Conservation (phyloP, 2,888 invertebrate genomes). For the Mesopsocus fuscifrons region DNA sequence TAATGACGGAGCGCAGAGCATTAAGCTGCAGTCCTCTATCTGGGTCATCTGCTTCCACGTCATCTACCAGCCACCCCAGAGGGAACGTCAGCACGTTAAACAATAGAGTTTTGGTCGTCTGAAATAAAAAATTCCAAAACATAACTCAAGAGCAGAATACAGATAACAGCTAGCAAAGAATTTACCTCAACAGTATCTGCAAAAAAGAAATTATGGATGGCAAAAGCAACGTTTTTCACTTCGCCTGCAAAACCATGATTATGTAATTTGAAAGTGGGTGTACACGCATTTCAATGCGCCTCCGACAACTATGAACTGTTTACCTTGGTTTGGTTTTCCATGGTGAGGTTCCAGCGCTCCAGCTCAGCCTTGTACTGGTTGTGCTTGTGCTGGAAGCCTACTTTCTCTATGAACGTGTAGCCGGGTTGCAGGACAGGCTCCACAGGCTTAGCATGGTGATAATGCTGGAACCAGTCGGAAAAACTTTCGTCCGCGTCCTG, state of each 20-base stretch:
- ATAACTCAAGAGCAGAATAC: slow-evolving; percentile 8
- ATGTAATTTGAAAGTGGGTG: too few species aligned
- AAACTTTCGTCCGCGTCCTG: slow-evolving; percentile 70
- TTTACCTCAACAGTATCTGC: too few species aligned
- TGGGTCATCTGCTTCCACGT: slow-evolving; percentile 29
- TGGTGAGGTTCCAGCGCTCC: slow-evolving; percentile 42
- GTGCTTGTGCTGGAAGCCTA: slow-evolving; percentile 68
- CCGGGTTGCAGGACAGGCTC: slow-evolving; percentile 37
- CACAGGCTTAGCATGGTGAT: slow-evolving; percentile 57
- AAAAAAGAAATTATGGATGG: too few species aligned
- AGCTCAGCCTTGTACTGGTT: slow-evolving; percentile 62
- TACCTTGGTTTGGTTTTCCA: slow-evolving; percentile 27
- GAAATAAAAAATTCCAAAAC: slow-evolving; percentile 17
- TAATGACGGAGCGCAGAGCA: slow-evolving; percentile 55
- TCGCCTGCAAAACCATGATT: too few species aligned
- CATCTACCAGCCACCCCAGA: slow-evolving; percentile 72
- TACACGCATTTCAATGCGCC: too few species aligned
- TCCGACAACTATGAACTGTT: too few species aligned
- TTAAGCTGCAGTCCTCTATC: slow-evolving; percentile 49
- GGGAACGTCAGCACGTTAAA: slow-evolving; percentile 79
- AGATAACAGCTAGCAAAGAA: too few species aligned
- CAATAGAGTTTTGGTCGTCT: slow-evolving; percentile 56
- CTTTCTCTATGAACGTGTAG: slow-evolving; percentile 67
- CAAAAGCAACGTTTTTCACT: too few species aligned
- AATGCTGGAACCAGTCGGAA: slow-evolving; percentile 74